A percentile compares a stretch with the other conserved stretches of the same genome.
These are phyloP conservation scores for Drosophila carrolli DNA, from an alignment of 1,140 invertebrate species.

Conservation along the genomic window DNA sequence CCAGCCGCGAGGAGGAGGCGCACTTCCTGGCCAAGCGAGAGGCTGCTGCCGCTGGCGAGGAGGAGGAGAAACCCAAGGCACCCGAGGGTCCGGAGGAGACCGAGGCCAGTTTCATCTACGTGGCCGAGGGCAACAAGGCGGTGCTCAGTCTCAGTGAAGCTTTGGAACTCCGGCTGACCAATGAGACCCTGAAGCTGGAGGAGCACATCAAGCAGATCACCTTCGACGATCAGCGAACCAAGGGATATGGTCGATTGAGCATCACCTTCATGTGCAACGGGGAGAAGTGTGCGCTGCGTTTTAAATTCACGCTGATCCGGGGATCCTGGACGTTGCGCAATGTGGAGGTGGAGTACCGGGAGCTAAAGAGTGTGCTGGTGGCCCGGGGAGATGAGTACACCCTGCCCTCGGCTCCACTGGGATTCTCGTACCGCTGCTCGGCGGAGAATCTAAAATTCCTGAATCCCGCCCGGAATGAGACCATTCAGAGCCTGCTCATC, in stretches of 20 bases:
- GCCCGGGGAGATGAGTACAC: constrained; percentile 74
- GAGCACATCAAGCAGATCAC: constrained; percentile 77
- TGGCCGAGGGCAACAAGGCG: constrained; percentile 77
- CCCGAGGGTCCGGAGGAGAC: constrained; percentile 53
- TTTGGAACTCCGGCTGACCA: constrained; percentile 56
- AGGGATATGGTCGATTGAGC: constrained; percentile 68
- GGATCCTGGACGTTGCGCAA: constrained; percentile 86
- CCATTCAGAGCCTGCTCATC: constrained; percentile 78
- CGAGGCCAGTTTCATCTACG: constrained; percentile 68
- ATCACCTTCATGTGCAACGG: constrained; percentile 68
- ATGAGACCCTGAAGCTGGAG: constrained; percentile 51
- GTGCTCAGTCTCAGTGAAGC: constrained; percentile 73
- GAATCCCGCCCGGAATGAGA: constrained; percentile 80
- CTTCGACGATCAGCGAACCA: constrained; percentile 74
- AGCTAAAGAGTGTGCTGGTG: constrained; percentile 60
- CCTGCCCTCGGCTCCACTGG: constrained; percentile 85
- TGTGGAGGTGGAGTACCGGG: constrained; percentile 85
- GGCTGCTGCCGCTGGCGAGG: constrained; percentile 6
- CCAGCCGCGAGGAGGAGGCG: constrained; percentile 79
- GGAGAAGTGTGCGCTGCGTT: constrained; percentile 72
- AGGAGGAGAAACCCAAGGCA: constrained; percentile 34
- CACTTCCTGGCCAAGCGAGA: constrained; percentile 76
- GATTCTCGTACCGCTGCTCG: constrained; percentile 86
- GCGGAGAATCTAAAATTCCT: constrained; percentile 84
- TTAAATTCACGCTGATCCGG: constrained; percentile 68